Evolutionary conservation across 2,888 invertebrate genomes (phyloP), one percentile per base, ranked within the genome.

Genomic region (Keiferia lycopersicella): DNA sequence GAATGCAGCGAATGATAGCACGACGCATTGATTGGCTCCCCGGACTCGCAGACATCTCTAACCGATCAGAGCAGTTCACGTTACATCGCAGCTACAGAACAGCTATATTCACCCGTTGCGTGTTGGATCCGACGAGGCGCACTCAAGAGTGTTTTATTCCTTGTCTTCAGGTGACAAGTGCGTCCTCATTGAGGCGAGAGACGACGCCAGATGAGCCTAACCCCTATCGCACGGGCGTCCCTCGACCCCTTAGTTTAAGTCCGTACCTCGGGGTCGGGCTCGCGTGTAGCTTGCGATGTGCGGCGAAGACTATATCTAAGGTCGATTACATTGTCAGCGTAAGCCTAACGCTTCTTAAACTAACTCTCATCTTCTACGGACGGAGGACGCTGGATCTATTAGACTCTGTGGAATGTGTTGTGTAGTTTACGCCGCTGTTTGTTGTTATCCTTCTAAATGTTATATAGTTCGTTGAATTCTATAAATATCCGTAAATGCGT

Each of bases 151-250:
- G 82, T 91, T 91, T 91, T 92, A 88, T 92, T 93, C 93, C 92
- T 94, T 93, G 93, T 93, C 92, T 93, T 92, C 93, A 95, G 95
- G 95, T 94, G 95, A 95, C 93, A 95, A 95, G 93, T 94, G 95
- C 93, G 95, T 94, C 91, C 94, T 95, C 88, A 95, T 95, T 93
- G 94, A 94, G 93, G 95, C 94, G 91, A 94, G 94, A 91, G 95
- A 95, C 92, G 93, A 93, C 89, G 85, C 88, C 89, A 86, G 92
- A 90, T 91, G 91, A 91, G 86, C 92, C 92, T 91, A 83, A 79
- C 88, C 83, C 82, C 88, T 88, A 78, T 86, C 86, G 84, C 87
- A 87, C 88, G 84, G 80, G 87, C 88, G 84, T 85, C 88, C 81
- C 85, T 82, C 86, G 87, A 82, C 86, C 88, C 87, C 81, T 86